Percentiles rank a stretch among this genome's conserved stretches.
phyloP scores from a whole-genome alignment of 2,113 vertebrate genomes.

The Oryzias celebensis region DNA sequence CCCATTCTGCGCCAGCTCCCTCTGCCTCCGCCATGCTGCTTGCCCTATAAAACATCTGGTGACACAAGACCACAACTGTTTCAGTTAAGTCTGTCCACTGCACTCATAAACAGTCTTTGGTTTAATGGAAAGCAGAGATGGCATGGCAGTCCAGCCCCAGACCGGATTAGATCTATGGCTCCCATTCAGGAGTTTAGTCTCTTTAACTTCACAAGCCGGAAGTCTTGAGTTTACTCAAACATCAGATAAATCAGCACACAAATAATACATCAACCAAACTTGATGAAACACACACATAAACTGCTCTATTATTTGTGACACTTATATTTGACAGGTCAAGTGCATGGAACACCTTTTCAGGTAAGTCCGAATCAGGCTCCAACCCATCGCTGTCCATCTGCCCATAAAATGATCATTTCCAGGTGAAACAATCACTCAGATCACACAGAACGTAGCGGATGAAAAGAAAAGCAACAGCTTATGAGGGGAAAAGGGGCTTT shows the following conservation, averaged over 20 bases:
- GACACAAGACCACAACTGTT: conserved; percentile 73
- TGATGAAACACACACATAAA: conserved; percentile 5
- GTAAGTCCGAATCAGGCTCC: conserved; percentile 49
- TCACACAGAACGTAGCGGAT: conserved; percentile 59
- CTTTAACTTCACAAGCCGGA: conserved; percentile 25
- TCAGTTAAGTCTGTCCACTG: conserved; percentile 48
- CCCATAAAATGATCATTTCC: conserved; percentile 48
- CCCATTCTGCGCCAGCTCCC: conserved; percentile 77
- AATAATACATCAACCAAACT: conserved; percentile 63
- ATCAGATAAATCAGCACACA: conserved; percentile 54
- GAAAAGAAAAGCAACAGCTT: conserved; percentile 54
- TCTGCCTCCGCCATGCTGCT: conserved; percentile 49
- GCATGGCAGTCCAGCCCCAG: conserved; percentile 38
- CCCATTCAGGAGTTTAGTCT: conserved; percentile 5
- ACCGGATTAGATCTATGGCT: conserved; percentile 30
- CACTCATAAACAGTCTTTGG: conserved; percentile 66
- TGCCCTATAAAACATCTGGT: conserved; percentile 73
- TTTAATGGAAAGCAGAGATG: conserved; percentile 67
- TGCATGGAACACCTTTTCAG: conserved; percentile 60
- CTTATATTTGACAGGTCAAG: conserved; percentile 53
- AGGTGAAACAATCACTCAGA: conserved; percentile 49
- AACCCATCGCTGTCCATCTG: conserved; percentile 41
- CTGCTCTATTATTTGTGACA: conserved; percentile 43
- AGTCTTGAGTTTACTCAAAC: conserved; percentile 43
- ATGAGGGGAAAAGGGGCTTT: conserved; percentile 43